phyloP scores from a whole-genome alignment of 1,140 invertebrate species.

The Drosophila lini region DNA sequence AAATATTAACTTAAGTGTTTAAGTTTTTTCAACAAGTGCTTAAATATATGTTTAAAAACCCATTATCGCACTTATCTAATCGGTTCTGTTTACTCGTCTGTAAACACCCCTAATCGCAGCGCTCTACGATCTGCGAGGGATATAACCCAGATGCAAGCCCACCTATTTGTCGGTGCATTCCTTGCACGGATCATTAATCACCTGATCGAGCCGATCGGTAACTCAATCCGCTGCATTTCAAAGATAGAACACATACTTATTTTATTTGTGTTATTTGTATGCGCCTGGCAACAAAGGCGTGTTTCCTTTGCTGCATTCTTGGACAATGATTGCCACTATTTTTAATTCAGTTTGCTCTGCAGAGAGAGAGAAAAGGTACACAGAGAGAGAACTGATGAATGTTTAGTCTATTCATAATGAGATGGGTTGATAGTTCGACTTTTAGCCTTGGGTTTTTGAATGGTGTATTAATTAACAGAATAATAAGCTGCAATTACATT shows the following conservation, averaged over 20 bases:
- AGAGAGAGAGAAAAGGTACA: not conserved
- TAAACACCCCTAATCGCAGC: constrained; percentile 18
- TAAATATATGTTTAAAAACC: constrained; percentile 7
- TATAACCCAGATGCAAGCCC: constrained; percentile 24
- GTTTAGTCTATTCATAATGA: not conserved
- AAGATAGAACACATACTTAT: constrained; percentile 26
- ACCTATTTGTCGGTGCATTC: constrained; percentile 28
- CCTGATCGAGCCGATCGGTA: constrained; percentile 21
- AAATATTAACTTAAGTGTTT: not conserved
- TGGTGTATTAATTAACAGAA: constrained; percentile 3
- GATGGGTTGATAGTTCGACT: not conserved
- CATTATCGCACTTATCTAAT: constrained; percentile 15
- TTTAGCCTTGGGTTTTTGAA: constrained; percentile 8
- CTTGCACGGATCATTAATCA: constrained; percentile 45
- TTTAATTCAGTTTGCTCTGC: constrained; percentile 35
- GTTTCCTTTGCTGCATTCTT: constrained; percentile 61
- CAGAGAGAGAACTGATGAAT: not conserved
- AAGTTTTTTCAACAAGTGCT: not conserved
- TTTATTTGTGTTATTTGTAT: constrained; percentile 25
- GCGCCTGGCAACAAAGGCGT: constrained; percentile 38
- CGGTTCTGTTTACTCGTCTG: constrained; percentile 18
- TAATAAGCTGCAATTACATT: not conserved
- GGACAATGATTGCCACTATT: constrained; percentile 64
- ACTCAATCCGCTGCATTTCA: constrained; percentile 38
- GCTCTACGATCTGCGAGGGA: constrained; percentile 25